These are phyloP conservation scores for Herpailurus yagouaroundi DNA, from an alignment of 2,113 vertebrate species.

Conservation along the genomic window DNA sequence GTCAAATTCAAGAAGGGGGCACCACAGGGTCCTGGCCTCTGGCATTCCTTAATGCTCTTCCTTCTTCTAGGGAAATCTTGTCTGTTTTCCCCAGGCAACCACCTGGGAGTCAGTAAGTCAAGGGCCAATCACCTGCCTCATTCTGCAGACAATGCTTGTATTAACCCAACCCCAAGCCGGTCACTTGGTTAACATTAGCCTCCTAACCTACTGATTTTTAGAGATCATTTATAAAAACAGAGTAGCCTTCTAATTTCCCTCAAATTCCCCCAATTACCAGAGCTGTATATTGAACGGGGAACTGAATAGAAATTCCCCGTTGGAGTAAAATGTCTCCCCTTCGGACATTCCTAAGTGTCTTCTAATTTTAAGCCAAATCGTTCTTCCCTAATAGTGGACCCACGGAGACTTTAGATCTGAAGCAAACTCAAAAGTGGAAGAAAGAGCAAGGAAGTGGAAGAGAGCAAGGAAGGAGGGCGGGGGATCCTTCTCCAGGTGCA, in stretches of 20 bases:
- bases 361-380: constrained; percentile 14
- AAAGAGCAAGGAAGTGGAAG: neutral
- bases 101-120: neutral
- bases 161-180: neutral
- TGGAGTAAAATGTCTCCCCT: neutral
- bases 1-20: neutral
- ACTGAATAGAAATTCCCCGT: neutral
- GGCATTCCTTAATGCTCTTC: neutral
- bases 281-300: neutral
- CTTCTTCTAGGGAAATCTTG: neutral
- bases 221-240: neutral
- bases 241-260: neutral
- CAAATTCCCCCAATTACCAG: neutral
- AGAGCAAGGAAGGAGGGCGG: neutral
- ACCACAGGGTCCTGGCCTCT: too few species aligned
- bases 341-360: neutral
- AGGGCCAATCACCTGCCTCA: neutral
- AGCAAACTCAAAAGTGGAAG: neutral
- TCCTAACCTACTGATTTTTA: neutral
- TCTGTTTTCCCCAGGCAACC: neutral
- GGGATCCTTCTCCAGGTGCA: neutral
- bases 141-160: neutral
- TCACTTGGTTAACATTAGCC: neutral
- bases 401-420: neutral
- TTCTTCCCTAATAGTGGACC: neutral